Percentiles rank a stretch among this genome's conserved stretches.
phyloP scores from a whole-genome alignment of 2,797 vertebrate genomes.

The Myiothlypis coronata region DNA sequence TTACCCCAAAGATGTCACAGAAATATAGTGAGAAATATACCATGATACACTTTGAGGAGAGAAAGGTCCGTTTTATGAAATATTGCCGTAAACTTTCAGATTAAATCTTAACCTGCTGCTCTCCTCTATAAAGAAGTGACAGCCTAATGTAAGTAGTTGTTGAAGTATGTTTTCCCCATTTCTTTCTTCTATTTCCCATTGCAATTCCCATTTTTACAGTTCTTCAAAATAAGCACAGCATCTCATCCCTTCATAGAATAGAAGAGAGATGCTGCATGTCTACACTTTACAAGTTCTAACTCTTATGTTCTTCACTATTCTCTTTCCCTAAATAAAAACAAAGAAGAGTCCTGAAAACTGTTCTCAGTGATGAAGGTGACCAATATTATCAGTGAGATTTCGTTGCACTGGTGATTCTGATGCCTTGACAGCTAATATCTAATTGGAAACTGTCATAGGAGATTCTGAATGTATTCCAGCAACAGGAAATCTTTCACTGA shows the following conservation, averaged over 20 bases:
- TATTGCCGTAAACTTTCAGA: neutral
- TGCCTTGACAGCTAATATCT: neutral
- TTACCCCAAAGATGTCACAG: neutral
- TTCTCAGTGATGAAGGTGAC: neutral
- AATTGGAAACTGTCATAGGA: neutral
- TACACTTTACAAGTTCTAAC: neutral
- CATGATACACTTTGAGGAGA: neutral
- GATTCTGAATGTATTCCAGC: neutral
- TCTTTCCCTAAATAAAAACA: neutral
- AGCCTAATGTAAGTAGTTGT: neutral
- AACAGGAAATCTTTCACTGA: neutral
- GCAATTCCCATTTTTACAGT: neutral
- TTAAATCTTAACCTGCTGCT: neutral
- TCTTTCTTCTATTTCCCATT: neutral
- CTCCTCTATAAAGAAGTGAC: neutral
- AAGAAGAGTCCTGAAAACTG: neutral
- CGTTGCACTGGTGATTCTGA: neutral
- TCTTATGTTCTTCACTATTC: neutral
- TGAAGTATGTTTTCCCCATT: neutral
- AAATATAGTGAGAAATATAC: neutral
- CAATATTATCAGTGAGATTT: neutral
- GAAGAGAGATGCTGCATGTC: neutral
- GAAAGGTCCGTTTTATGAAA: neutral
- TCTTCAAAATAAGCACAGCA: neutral
- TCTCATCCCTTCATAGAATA: neutral